Conservation (phyloP, 2,888 invertebrate genomes). For the Euphydryas editha region DNA sequence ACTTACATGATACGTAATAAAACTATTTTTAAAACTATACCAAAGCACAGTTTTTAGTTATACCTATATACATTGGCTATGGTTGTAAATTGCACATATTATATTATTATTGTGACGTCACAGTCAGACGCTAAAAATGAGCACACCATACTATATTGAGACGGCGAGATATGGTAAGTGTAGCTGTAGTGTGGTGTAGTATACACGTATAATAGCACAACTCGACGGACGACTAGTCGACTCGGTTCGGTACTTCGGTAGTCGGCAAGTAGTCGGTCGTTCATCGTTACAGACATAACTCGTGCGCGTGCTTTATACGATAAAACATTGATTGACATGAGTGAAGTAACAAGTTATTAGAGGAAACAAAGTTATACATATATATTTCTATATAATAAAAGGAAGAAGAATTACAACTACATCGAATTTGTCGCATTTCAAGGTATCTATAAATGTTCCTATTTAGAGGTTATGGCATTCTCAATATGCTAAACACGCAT, state of each 20-base stretch:
- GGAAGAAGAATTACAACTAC: not conserved
- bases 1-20: too few relatives aligned
- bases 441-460: slow-evolving; percentile 7
- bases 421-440: not conserved
- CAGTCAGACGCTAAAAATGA: not conserved
- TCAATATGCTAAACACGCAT: not conserved
- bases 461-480: slow-evolving; percentile 2
- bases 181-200: not conserved
- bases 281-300: not conserved
- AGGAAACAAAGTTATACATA: not conserved
- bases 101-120: not conserved
- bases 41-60: too few relatives aligned
- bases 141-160: not conserved
- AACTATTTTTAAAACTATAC: too few relatives aligned
- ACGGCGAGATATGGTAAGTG: not conserved
- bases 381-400: not conserved
- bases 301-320: slow-evolving; percentile 3
- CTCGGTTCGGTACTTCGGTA: too few relatives aligned
- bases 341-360: not conserved
- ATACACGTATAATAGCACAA: too few relatives aligned
- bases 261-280: not conserved
- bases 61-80: too few relatives aligned
- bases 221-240: too few relatives aligned
- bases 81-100: too few relatives aligned
- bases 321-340: not conserved